A percentile compares a stretch with the other conserved stretches of the same genome.
phyloP scores from a whole-genome alignment of 2,113 vertebrate genomes.

The Phrynosoma blainvillii region DNA sequence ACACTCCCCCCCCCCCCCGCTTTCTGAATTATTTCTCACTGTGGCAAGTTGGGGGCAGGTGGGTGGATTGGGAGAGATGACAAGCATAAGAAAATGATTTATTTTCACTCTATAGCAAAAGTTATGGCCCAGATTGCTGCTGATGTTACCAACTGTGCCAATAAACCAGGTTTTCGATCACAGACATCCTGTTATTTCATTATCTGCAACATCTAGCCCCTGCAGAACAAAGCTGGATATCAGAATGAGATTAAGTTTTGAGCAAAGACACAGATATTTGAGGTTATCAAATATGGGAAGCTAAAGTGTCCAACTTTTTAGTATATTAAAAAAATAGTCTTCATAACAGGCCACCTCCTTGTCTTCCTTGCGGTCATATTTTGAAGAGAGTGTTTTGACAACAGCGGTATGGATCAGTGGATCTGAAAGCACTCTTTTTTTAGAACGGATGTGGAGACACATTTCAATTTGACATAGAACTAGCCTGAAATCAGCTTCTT shows the following conservation, averaged over 20 bases:
- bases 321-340: not conserved
- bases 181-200: not conserved
- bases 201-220: not conserved
- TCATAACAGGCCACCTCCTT: not conserved
- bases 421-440: not conserved
- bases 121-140: not conserved
- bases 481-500: not conserved
- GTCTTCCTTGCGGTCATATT: not conserved
- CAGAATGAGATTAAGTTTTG: not conserved
- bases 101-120: not conserved
- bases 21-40: not conserved
- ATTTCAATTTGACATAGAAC: not conserved
- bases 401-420: not conserved
- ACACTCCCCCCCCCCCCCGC: not conserved
- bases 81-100: constrained; percentile 1
- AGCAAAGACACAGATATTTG: not conserved
- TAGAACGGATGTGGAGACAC: not conserved
- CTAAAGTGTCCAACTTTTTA: not conserved
- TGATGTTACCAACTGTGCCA: not conserved
- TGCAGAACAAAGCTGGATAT: not conserved
- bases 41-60: not conserved
- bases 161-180: not conserved
- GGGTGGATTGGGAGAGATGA: not conserved
- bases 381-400: not conserved
- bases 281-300: not conserved